Percentiles rank a stretch among this genome's conserved stretches.
phyloP scores from a whole-genome alignment of 2,113 vertebrate species.

The Hemiscyllium ocellatum region DNA sequence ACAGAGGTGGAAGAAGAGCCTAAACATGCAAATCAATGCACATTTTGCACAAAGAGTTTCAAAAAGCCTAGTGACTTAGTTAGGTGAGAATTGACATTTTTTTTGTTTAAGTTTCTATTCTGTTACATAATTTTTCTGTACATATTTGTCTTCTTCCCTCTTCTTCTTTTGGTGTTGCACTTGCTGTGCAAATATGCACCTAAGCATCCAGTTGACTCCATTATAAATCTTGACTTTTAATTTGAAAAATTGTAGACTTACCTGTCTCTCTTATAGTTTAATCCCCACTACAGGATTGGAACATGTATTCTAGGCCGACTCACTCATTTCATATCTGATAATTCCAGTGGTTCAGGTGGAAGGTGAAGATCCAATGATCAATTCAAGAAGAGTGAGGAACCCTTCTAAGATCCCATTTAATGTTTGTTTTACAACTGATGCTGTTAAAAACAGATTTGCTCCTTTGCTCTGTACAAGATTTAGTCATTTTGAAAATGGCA shows the following conservation, averaged over 20 bases:
- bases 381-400: not conserved
- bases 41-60: conserved; percentile 92
- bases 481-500: not conserved
- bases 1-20: conserved; percentile 85
- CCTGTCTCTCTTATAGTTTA: not conserved
- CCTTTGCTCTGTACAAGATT: not conserved
- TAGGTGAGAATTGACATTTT: conserved; percentile 62
- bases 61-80: conserved; percentile 96
- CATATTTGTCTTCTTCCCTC: not conserved
- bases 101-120: not conserved
- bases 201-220: not conserved
- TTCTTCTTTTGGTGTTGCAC: not conserved
- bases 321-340: not conserved
- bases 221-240: not conserved
- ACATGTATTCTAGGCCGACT: not conserved
- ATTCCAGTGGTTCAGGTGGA: not conserved
- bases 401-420: not conserved
- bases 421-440: not conserved
- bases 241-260: not conserved
- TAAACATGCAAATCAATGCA: conserved; percentile 88
- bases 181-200: not conserved
- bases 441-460: not conserved
- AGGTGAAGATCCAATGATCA: not conserved
- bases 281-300: not conserved
- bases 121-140: not conserved